Conservation (phyloP, 1,140 invertebrate species). For the Drosophila novamexicana region DNA sequence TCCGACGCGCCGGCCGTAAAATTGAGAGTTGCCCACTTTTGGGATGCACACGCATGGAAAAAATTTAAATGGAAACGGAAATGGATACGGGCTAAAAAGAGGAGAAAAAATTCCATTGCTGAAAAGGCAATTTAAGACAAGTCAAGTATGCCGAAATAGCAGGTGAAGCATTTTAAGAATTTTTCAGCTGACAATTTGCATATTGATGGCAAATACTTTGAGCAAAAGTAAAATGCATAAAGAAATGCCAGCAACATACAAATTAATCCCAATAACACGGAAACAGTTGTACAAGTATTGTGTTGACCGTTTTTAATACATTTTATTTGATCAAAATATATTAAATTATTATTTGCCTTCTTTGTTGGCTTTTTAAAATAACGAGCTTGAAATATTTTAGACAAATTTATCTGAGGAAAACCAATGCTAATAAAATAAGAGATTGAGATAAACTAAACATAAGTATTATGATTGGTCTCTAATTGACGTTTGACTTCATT, state of each 20-base stretch:
- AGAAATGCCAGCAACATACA: constrained; percentile 1
- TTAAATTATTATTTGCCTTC: neutral
- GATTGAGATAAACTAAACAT: too few relatives aligned
- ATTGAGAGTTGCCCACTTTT: constrained; percentile 19
- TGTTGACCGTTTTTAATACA: neutral
- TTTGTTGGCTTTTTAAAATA: too few relatives aligned
- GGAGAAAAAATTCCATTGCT: constrained; percentile 11
- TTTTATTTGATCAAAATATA: neutral
- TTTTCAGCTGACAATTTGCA: constrained; percentile 37
- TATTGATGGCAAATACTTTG: constrained; percentile 28
- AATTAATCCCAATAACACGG: neutral
- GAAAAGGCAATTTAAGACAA: constrained; percentile 29
- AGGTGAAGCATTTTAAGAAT: constrained; percentile 32
- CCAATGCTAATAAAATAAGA: too few relatives aligned
- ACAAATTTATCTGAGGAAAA: too few relatives aligned
- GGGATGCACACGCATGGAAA: constrained; percentile 4
- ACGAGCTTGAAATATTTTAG: too few relatives aligned
- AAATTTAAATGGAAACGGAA: constrained; percentile 13
- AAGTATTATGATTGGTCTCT: too few relatives aligned
- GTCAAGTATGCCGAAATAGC: constrained; percentile 32
- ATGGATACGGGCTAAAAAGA: constrained; percentile 6
- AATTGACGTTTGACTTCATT: neutral
- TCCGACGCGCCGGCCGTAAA: constrained; percentile 19
- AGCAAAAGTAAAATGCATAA: neutral
- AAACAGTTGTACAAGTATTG: neutral